phyloP scores from a whole-genome alignment of 1,140 invertebrate genomes.

The Eubasilissa regina region DNA sequence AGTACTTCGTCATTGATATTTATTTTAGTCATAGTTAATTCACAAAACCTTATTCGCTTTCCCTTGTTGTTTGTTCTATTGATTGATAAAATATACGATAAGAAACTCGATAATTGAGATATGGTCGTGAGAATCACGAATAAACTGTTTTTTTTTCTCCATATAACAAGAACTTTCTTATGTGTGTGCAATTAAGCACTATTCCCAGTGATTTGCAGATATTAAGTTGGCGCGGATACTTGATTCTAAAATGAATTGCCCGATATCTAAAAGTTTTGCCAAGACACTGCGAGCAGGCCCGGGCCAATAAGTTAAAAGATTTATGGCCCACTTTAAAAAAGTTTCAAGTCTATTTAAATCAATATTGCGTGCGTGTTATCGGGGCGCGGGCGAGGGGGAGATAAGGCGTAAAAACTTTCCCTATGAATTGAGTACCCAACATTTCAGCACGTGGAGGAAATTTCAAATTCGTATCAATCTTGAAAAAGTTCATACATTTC shows the following conservation, averaged over 20 bases:
- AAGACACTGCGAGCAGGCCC: not conserved
- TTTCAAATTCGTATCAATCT: constrained; percentile 46
- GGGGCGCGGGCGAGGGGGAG: not conserved
- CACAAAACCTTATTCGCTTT: too few species aligned
- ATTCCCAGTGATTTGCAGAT: constrained; percentile 11
- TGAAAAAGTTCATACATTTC: constrained; percentile 32
- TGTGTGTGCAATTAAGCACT: not conserved
- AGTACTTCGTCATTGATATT: too few species aligned
- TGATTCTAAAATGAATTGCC: constrained; percentile 33
- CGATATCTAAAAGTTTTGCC: not conserved
- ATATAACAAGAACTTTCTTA: too few species aligned
- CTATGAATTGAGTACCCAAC: constrained; percentile 27
- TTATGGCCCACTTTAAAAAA: constrained; percentile 40
- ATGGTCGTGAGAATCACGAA: too few species aligned
- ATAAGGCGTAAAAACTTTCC: constrained; percentile 36
- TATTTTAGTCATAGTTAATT: too few species aligned
- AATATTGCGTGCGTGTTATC: constrained; percentile 45
- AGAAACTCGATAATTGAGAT: too few species aligned
- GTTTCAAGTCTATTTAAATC: constrained; percentile 44
- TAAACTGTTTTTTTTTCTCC: too few species aligned
- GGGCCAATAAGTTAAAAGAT: constrained; percentile 32
- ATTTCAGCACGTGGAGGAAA: constrained; percentile 36
- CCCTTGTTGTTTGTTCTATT: too few species aligned
- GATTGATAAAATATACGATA: too few species aligned
- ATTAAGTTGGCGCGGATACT: constrained; percentile 13